Evolutionary conservation across 2,113 vertebrate genomes (phyloP).

Genomic region (Todiramphus chloris): DNA sequence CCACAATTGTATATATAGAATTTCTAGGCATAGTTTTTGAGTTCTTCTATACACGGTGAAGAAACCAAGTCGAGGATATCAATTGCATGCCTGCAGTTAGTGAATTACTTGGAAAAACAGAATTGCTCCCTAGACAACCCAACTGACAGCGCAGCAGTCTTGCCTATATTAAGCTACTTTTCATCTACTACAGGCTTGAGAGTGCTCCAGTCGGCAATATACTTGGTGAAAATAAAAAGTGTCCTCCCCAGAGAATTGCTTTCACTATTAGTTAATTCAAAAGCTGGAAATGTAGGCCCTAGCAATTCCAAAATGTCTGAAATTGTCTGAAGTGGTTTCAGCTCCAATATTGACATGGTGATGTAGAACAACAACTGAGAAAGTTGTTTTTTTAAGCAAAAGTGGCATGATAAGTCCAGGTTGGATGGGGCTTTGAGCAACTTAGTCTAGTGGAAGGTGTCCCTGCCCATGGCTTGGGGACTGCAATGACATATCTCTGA

Average conservation of each 20-base stretch:
- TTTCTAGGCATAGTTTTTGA: background rate
- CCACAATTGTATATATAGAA: background rate
- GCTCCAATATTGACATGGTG: background rate
- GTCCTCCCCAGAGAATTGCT: constrained; percentile 2
- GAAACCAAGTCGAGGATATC: background rate
- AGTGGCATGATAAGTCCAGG: background rate
- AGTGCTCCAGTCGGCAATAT: background rate
- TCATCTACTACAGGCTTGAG: background rate
- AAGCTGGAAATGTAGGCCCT: background rate
- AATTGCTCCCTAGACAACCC: constrained; percentile 13
- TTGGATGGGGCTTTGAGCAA: background rate
- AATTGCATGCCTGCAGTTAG: background rate
- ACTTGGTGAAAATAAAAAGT: background rate
- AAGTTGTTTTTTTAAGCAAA: background rate
- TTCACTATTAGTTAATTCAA: background rate
- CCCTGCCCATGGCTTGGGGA: background rate
- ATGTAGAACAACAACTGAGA: background rate
- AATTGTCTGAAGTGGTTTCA: background rate
- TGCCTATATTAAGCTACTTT: background rate
- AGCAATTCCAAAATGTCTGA: background rate
- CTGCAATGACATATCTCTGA: background rate
- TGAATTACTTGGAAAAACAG: background rate
- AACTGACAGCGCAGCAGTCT: background rate
- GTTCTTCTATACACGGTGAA: background rate
- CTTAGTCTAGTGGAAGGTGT: background rate